These are phyloP conservation scores for Aleiodes testaceus DNA, from an alignment of 2,888 invertebrate species.

Conservation along the genomic window DNA sequence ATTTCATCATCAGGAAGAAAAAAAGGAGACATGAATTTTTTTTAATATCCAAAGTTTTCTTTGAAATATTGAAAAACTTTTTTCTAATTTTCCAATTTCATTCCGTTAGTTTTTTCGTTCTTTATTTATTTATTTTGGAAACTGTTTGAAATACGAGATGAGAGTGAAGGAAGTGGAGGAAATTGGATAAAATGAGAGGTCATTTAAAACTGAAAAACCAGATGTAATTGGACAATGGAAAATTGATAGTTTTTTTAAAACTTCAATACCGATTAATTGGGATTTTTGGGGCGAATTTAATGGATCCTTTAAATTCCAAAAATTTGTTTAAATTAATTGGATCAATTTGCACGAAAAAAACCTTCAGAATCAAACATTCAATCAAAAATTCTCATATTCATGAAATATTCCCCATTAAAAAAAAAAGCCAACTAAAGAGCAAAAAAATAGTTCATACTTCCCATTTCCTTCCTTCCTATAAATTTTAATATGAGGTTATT, in stretches of 20 bases:
- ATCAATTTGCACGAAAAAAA: no score
- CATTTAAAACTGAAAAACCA: neutral
- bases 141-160: constrained; percentile 31
- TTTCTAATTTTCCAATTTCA: constrained; percentile 19
- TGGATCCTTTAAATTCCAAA: no score
- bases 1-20: constrained; percentile 27
- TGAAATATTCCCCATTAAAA: neutral
- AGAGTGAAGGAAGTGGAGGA: constrained; percentile 13
- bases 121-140: neutral
- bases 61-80: constrained; percentile 29
- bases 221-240: constrained; percentile 7
- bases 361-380: no score
- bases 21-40: constrained; percentile 16
- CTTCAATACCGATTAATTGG: no score
- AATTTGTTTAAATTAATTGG: no score
- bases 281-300: no score
- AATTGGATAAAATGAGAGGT: constrained; percentile 1
- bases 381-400: no score
- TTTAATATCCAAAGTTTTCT: constrained; percentile 17
- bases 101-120: neutral
- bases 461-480: constrained; percentile 28
- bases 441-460: constrained; percentile 8
- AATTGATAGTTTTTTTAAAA: neutral
- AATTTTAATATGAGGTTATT: constrained; percentile 46
- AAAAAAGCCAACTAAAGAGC: constrained; percentile 17